phyloP scores from a whole-genome alignment of 2,113 vertebrate genomes.

The Phrynosoma blainvillii region DNA sequence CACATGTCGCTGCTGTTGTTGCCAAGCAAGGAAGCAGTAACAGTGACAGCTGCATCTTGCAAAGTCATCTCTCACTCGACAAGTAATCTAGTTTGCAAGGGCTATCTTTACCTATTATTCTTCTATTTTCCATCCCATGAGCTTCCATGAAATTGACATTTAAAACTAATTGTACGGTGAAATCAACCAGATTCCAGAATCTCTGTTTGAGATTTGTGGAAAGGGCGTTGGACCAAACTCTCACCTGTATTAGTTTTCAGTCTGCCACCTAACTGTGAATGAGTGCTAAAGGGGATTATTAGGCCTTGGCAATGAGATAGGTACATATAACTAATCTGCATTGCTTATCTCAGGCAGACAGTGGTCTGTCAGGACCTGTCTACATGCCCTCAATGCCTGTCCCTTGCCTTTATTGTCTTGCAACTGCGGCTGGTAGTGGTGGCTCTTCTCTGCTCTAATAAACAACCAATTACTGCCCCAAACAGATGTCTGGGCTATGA shows the following conservation, averaged over 20 bases:
- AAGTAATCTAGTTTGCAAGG: conserved; percentile 73
- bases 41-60: conserved; percentile 43
- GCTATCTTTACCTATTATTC: conserved; percentile 71
- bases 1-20: not conserved
- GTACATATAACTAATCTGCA: conserved; percentile 77
- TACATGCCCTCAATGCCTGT: conserved; percentile 74
- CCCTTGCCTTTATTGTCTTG: conserved; percentile 79
- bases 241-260: conserved; percentile 76
- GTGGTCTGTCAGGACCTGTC: conserved; percentile 74
- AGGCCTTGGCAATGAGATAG: conserved; percentile 76
- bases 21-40: conserved; percentile 39
- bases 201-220: conserved; percentile 76
- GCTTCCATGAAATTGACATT: conserved; percentile 94
- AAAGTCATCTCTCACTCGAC: conserved; percentile 55
- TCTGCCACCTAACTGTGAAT: conserved; percentile 74
- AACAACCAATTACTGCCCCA: conserved; percentile 87
- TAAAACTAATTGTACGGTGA: conserved; percentile 89
- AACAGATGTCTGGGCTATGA: conserved; percentile 88
- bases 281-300: conserved; percentile 82
- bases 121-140: conserved; percentile 86
- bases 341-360: conserved; percentile 78
- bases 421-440: conserved; percentile 63
- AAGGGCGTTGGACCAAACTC: conserved; percentile 66
- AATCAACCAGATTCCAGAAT: conserved; percentile 78
- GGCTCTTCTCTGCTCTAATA: conserved; percentile 78